These are phyloP conservation scores for Criorhina ranunculi DNA, from an alignment of 2,888 invertebrate genomes.

Conservation along the genomic window DNA sequence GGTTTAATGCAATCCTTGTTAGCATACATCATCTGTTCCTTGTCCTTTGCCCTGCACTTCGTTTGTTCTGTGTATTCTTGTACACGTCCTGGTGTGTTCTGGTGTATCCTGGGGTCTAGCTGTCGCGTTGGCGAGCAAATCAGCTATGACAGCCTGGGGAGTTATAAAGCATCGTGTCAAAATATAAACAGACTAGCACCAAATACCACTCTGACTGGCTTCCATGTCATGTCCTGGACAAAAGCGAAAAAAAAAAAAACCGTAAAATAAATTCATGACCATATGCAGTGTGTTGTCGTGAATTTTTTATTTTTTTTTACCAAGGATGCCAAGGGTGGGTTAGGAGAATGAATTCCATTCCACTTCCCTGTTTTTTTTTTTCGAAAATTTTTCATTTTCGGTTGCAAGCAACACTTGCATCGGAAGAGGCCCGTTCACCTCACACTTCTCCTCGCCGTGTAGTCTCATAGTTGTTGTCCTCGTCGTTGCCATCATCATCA, in stretches of 20 bases:
- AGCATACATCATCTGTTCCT: slow-evolving; percentile 58
- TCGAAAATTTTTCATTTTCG: slow-evolving; percentile 46
- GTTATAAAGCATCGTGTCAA: slow-evolving; percentile 77
- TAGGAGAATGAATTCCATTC: slow-evolving; percentile 42
- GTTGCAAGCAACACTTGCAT: slow-evolving; percentile 69
- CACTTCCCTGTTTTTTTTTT: slow-evolving; percentile 1
- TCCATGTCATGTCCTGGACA: slow-evolving; percentile 58
- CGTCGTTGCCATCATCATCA: slow-evolving; percentile 32
- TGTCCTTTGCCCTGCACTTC: slow-evolving; percentile 25
- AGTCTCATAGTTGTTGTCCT: slow-evolving; percentile 5
- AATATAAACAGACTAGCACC: slow-evolving; percentile 72
- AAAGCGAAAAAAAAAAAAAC: slow-evolving; percentile 28
- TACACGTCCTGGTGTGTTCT: slow-evolving; percentile 1
- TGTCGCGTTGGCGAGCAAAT: slow-evolving; percentile 71
- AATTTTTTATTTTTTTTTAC: slow-evolving; percentile 59
- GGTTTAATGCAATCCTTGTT: slow-evolving; percentile 52
- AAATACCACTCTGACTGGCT: slow-evolving; percentile 60
- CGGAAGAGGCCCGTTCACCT: slow-evolving; percentile 46
- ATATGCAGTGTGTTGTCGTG: slow-evolving; percentile 55
- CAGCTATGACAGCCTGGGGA: slow-evolving; percentile 74
- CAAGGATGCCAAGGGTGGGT: slow-evolving; percentile 33
- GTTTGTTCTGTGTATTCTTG: slow-evolving; percentile 31
- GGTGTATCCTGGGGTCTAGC: slow-evolving; percentile 19
- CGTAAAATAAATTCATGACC: slow-evolving; percentile 70
- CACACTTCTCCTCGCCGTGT: slow-evolving; percentile 18